A percentile compares a stretch with the other conserved stretches of the same genome.
These are phyloP conservation scores for Coranthus polyacanthus DNA, from an alignment of 2,797 vertebrate species.

Conservation along the genomic window DNA sequence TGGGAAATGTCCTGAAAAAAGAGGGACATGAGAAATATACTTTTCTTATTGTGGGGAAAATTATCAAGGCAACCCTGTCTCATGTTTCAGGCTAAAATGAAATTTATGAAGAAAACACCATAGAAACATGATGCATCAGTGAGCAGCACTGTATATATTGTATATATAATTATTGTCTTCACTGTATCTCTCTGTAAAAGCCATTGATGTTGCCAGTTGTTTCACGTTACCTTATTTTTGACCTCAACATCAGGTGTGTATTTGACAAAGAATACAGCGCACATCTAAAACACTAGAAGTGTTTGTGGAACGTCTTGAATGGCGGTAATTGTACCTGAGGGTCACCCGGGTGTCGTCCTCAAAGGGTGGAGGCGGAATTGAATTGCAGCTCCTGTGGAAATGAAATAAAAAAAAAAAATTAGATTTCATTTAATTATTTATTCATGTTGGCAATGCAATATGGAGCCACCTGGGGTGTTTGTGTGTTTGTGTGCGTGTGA, in stretches of 20 bases:
- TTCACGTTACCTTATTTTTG: conserved; percentile 8
- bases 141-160: conserved; percentile 5
- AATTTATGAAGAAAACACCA: conserved; percentile 8
- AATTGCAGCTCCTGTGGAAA: conserved; percentile 80
- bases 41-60: background rate
- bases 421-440: conserved; percentile 85
- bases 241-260: conserved; percentile 9
- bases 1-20: conserved; percentile 25
- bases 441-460: conserved; percentile 77
- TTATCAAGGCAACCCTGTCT: background rate
- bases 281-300: conserved; percentile 38
- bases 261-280: conserved; percentile 20
- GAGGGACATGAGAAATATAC: background rate
- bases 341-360: conserved; percentile 72
- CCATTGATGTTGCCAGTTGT: background rate
- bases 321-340: conserved; percentile 64
- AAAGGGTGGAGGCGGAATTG: conserved; percentile 72
- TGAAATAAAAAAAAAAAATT: conserved; percentile 81
- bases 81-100: conserved; percentile 8
- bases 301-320: conserved; percentile 58
- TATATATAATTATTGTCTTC: conserved; percentile 6
- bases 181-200: conserved; percentile 15
- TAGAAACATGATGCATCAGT: conserved; percentile 6
- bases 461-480: conserved; percentile 77
- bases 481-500: conserved; percentile 63